Percentiles rank a stretch among this genome's conserved stretches.
phyloP scores from a whole-genome alignment of 2,888 invertebrate species.

The Oegoconia quadripuncta region DNA sequence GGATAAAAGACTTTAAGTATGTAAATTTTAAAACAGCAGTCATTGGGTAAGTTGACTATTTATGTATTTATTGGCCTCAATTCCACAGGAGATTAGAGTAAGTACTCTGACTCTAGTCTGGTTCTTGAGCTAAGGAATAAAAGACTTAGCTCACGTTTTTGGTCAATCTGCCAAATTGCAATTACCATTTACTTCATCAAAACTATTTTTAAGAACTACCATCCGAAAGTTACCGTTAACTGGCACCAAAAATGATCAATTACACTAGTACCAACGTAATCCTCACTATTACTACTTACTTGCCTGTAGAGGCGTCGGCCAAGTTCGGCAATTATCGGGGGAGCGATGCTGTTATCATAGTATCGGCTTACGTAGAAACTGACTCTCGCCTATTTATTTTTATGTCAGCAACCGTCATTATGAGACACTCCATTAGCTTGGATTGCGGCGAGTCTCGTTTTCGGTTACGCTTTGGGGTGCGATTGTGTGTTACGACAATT shows the following conservation, averaged over 20 bases:
- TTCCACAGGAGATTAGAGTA: too few species aligned
- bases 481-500: slow-evolving; percentile 55
- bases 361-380: slow-evolving; percentile 79
- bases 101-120: too few species aligned
- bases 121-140: too few species aligned
- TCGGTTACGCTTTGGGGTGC: slow-evolving; percentile 75
- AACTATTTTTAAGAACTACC: neutral
- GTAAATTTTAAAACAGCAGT: too few species aligned
- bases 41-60: too few species aligned
- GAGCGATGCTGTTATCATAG: slow-evolving; percentile 77
- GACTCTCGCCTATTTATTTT: slow-evolving; percentile 79
- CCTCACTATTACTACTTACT: slow-evolving; percentile 42
- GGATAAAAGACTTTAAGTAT: too few species aligned
- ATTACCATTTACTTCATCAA: neutral
- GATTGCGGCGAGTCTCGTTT: slow-evolving; percentile 75
- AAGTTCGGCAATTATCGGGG: slow-evolving; percentile 77
- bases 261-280: slow-evolving; percentile 58
- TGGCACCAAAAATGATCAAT: slow-evolving; percentile 47
- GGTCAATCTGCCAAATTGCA: too few species aligned
- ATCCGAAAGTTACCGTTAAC: slow-evolving; percentile 18
- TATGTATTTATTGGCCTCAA: too few species aligned
- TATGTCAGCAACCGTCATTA: slow-evolving; percentile 80
- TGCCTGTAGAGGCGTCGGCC: slow-evolving; percentile 33
- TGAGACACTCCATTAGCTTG: slow-evolving; percentile 79
- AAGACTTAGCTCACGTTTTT: too few species aligned